Conservation (phyloP, 2,888 invertebrate species). For the Scrobipalpa atriplicella region DNA sequence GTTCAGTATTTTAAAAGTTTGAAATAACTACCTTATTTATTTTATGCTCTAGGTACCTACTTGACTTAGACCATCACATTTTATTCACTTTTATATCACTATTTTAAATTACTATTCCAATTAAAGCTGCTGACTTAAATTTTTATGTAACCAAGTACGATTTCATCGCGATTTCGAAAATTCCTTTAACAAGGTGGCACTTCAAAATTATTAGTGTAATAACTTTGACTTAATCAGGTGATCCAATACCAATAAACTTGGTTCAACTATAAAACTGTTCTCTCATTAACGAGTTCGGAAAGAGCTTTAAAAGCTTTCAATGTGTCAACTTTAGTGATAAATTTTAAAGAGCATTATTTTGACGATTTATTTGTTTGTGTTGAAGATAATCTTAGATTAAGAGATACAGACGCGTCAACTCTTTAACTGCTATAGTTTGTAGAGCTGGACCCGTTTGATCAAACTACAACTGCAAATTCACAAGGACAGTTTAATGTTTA, state of each 20-base stretch:
- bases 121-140: not conserved
- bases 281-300: conserved; percentile 61
- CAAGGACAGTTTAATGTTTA: no score
- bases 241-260: conserved; percentile 46
- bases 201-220: conserved; percentile 26
- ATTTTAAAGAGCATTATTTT: conserved; percentile 62
- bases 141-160: not conserved
- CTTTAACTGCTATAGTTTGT: not conserved
- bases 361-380: conserved; percentile 66
- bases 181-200: conserved; percentile 8
- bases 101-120: not conserved
- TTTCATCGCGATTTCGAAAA: conserved; percentile 19
- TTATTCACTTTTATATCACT: no score
- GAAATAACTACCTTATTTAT: no score
- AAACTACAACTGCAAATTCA: no score
- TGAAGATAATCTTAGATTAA: conserved; percentile 14
- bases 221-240: conserved; percentile 35
- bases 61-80: no score
- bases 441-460: not conserved
- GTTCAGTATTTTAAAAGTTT: conserved; percentile 1
- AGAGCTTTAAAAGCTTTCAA: conserved; percentile 34
- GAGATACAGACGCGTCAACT: conserved; percentile 2
- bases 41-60: no score
- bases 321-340: conserved; percentile 40
- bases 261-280: conserved; percentile 60